These are phyloP conservation scores for Hylia prasina DNA, from an alignment of 2,113 vertebrate genomes.

Conservation along the genomic window DNA sequence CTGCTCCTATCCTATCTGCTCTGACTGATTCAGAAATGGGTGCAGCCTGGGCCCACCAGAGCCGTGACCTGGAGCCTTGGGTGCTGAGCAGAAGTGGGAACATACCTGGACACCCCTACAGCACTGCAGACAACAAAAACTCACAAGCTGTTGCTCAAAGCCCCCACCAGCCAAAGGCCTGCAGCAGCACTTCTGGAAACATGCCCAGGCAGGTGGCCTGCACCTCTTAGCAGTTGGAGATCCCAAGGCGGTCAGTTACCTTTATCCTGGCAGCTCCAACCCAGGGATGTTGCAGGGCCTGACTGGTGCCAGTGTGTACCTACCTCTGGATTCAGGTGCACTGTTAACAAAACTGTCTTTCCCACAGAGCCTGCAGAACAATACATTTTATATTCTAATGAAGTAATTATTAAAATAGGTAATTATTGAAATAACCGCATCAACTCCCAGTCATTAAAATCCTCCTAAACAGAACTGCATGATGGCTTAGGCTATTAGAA, in stretches of 20 bases:
- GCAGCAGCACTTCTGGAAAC: neutral
- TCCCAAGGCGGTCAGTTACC: neutral
- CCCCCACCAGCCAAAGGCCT: neutral
- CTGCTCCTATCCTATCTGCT: neutral
- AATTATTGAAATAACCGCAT: constrained; percentile 83
- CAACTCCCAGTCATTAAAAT: constrained; percentile 83
- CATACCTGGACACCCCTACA: neutral
- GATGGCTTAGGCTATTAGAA: constrained; percentile 81
- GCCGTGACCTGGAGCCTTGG: fast-evolving
- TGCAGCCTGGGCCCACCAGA: neutral
- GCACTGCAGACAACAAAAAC: neutral
- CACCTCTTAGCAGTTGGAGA: neutral
- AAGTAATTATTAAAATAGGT: constrained; percentile 86
- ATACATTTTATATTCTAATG: constrained; percentile 76
- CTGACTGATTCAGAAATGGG: fast-evolving
- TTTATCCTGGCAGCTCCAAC: neutral
- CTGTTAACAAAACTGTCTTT: constrained; percentile 36
- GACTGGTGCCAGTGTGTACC: fast-evolving
- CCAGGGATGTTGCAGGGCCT: neutral
- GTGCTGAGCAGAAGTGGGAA: neutral
- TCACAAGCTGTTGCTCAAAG: neutral
- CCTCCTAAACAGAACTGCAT: constrained; percentile 76
- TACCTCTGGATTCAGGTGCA: constrained; percentile 10
- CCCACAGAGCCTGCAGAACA: constrained; percentile 55
- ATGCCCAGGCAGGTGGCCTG: neutral